Conservation (phyloP, 2,797 vertebrate species). For the Bucorvus abyssinicus region DNA sequence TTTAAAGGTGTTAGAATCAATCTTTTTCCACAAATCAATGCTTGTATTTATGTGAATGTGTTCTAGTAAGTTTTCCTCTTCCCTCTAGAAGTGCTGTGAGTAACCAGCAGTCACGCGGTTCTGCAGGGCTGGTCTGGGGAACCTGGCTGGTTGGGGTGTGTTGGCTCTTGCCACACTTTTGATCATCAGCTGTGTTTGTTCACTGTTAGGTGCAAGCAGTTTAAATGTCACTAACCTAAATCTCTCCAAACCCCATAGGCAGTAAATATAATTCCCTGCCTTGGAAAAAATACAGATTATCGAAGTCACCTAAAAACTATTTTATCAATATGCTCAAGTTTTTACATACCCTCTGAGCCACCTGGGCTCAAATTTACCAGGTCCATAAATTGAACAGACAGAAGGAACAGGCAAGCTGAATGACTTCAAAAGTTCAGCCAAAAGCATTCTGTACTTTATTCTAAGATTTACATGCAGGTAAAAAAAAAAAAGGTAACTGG, state of each 20-base stretch:
- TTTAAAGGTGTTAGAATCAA: not conserved
- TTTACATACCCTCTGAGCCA: not conserved
- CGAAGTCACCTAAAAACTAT: not conserved
- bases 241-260: not conserved
- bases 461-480: not conserved
- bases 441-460: not conserved
- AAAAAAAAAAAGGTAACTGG: not conserved
- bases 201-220: not conserved
- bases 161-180: not conserved
- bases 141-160: not conserved
- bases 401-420: not conserved
- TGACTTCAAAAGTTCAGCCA: not conserved
- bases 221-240: not conserved
- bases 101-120: not conserved
- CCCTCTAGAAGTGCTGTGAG: not conserved
- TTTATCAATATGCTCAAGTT: not conserved
- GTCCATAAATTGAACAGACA: not conserved
- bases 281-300: not conserved
- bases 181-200: not conserved
- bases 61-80: not conserved
- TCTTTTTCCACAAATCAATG: not conserved
- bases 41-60: not conserved
- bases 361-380: not conserved
- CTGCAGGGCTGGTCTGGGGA: not conserved
- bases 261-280: not conserved